Conservation (phyloP, 2,113 vertebrate genomes). For the Scomber colias region DNA sequence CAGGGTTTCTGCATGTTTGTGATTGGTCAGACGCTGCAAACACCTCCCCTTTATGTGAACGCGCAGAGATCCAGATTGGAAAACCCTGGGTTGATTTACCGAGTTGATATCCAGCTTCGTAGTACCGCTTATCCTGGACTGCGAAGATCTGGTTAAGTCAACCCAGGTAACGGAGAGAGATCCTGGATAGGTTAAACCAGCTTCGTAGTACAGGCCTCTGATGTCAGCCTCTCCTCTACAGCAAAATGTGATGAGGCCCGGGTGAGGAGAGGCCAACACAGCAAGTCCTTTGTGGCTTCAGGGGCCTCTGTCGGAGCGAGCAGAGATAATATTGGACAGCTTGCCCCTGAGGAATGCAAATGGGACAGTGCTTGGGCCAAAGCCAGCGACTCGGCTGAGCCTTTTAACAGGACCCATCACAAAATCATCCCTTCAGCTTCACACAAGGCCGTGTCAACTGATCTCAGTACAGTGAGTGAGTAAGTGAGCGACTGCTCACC, state of each 20-base stretch:
- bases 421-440: constrained; percentile 44
- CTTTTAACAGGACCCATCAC: constrained; percentile 49
- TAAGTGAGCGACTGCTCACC: not conserved
- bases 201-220: too few species aligned
- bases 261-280: constrained; percentile 69
- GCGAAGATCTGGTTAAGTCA: too few species aligned
- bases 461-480: constrained; percentile 9
- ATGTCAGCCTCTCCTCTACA: constrained; percentile 42
- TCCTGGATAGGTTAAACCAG: too few species aligned
- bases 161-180: too few species aligned
- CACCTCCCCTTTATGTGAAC: too few species aligned
- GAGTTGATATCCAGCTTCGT: too few species aligned
- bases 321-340: constrained; percentile 77
- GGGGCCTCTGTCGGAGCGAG: constrained; percentile 66
- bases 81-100: too few species aligned
- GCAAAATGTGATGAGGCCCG: constrained; percentile 42
- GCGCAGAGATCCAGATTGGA: too few species aligned
- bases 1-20: too few species aligned
- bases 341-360: constrained; percentile 78
- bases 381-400: constrained; percentile 59
- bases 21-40: too few species aligned
- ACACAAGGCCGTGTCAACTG: constrained; percentile 14
- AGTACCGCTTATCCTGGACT: too few species aligned
- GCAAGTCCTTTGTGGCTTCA: constrained; percentile 76
- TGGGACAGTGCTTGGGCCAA: constrained; percentile 48